Percentiles rank a stretch among this genome's conserved stretches.
Conservation (phyloP, 1,140 invertebrate species). For the Drosophila prosaltans region DNA sequence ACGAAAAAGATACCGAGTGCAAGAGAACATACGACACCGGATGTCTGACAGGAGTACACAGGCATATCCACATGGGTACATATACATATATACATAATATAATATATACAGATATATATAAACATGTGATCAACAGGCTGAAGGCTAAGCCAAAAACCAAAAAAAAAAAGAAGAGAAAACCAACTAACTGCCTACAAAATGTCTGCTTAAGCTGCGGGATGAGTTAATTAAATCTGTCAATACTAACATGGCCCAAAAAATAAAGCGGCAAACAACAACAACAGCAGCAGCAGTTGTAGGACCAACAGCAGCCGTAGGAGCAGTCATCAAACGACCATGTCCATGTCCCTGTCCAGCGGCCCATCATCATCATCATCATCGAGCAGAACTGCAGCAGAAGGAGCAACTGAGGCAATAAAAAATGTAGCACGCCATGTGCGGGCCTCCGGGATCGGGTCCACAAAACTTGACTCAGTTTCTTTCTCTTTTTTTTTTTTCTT, state of each 20-base stretch:
- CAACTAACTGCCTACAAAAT: constrained; percentile 72
- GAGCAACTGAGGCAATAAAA: constrained; percentile 60
- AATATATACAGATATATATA: background rate
- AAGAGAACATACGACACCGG: constrained; percentile 76
- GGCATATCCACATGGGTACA: background rate
- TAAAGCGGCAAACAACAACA: constrained; percentile 20
- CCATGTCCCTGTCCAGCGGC: constrained; percentile 71
- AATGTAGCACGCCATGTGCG: constrained; percentile 72
- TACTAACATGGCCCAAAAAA: constrained; percentile 50
- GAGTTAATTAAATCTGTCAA: constrained; percentile 83
- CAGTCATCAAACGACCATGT: constrained; percentile 64
- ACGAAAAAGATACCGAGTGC: constrained; percentile 67
- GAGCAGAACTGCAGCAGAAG: constrained; percentile 21
- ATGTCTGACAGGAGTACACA: constrained; percentile 55
- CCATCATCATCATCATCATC: constrained; percentile 59
- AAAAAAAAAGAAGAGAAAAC: background rate
- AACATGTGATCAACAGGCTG: constrained; percentile 43
- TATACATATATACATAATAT: constrained; percentile 23
- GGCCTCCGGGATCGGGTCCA: constrained; percentile 29
- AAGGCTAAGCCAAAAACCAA: constrained; percentile 41
- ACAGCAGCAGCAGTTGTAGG: constrained; percentile 21
- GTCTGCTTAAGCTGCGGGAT: constrained; percentile 77
- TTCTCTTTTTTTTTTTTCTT: background rate
- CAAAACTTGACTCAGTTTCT: constrained; percentile 27
- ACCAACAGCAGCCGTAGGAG: constrained; percentile 26